These are phyloP conservation scores for Rhopalosiphum maidis DNA, from an alignment of 1,140 invertebrate species.

Conservation along the genomic window DNA sequence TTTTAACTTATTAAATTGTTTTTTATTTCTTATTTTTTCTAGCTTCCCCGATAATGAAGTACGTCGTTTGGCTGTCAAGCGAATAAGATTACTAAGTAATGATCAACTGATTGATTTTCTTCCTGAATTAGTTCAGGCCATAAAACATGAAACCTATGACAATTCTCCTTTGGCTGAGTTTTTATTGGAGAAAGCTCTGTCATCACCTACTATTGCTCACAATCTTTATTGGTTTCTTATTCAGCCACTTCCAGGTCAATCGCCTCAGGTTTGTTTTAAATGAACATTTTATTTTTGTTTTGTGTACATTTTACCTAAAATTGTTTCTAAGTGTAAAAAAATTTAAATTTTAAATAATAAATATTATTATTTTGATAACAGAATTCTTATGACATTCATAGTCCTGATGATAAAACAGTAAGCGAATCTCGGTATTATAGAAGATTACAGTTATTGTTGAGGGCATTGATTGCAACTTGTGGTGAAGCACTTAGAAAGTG, in stretches of 20 bases:
- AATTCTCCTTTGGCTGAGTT: slow-evolving; percentile 83
- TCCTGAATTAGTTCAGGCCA: slow-evolving; percentile 91
- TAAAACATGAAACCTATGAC: slow-evolving; percentile 94
- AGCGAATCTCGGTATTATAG: slow-evolving; percentile 75
- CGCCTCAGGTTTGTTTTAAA: slow-evolving; percentile 67
- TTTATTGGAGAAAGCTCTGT: slow-evolving; percentile 82
- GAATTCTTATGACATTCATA: slow-evolving; percentile 59
- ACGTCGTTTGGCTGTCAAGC: slow-evolving; percentile 80
- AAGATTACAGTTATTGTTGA: slow-evolving; percentile 83
- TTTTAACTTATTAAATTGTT: not conserved
- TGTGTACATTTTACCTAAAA: not conserved
- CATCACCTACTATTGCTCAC: slow-evolving; percentile 89
- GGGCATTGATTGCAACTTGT: slow-evolving; percentile 83
- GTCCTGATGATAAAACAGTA: slow-evolving; percentile 65
- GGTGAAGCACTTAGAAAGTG: slow-evolving; percentile 83
- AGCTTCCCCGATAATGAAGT: slow-evolving; percentile 92
- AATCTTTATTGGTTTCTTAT: slow-evolving; percentile 92
- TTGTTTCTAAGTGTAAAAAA: not conserved
- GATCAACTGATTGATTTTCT: slow-evolving; percentile 91
- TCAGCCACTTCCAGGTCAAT: slow-evolving; percentile 76
- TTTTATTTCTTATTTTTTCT: slow-evolving; percentile 20
- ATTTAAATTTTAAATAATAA: not conserved
- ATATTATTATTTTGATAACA: slow-evolving; percentile 39
- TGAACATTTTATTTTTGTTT: not conserved
- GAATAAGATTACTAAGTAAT: slow-evolving; percentile 79